Evolutionary conservation across 2,113 vertebrate species (phyloP).

Genomic region (Gavia stellata): DNA sequence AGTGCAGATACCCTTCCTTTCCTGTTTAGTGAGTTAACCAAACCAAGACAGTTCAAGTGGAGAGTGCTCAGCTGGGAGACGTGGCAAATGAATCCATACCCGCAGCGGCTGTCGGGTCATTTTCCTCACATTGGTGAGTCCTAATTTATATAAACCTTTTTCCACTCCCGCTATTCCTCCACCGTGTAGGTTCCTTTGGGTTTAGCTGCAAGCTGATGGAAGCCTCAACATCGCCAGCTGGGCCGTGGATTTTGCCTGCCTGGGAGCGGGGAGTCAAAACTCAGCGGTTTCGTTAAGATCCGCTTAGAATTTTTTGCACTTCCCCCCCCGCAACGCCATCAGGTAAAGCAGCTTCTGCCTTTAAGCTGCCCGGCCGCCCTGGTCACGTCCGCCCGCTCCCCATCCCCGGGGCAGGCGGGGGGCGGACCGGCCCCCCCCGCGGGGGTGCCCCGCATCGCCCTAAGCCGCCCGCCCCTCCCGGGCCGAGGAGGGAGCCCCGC

Average conservation of each 20-base stretch:
- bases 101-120: accelerated
- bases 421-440: too few species aligned
- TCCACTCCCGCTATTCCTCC: background rate
- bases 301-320: background rate
- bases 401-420: background rate
- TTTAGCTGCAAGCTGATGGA: background rate
- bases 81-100: background rate
- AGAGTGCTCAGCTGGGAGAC: background rate
- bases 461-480: background rate
- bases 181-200: background rate
- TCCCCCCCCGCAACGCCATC: background rate
- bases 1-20: background rate
- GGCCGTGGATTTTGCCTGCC: background rate
- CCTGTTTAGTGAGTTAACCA: background rate
- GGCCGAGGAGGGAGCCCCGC: background rate
- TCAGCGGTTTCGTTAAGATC: background rate
- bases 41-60: background rate
- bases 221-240: background rate
- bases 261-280: background rate
- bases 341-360: background rate
- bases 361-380: background rate
- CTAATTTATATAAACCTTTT: background rate
- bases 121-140: background rate
- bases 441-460: background rate
- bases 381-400: background rate